Base-by-base conservation (phyloP, 2,797 vertebrate genomes). In the Tragopan temminckii region DNA sequence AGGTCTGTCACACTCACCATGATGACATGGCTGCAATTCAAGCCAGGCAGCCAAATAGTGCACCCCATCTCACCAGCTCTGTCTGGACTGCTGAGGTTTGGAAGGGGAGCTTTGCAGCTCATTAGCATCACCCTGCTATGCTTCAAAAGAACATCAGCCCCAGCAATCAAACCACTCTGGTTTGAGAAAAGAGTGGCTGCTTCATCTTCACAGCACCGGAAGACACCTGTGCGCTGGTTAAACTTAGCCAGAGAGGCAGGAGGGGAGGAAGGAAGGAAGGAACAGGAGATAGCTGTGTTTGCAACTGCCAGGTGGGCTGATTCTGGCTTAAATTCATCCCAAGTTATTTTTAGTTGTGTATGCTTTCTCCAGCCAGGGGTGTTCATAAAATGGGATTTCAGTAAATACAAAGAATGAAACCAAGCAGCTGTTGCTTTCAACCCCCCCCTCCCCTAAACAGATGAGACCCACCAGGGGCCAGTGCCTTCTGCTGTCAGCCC, bases 211-310 rank as follows among this genome's bases (percentile, higher is more conserved):
- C 50, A 89, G n/a, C 72, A 67, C 89, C 80, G 69, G 59, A 93
- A 88, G 69, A 95, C 93, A 92, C 91, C 89, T 92, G 91, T 72
- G 64, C 35, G 83, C 45, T 62, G 66, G 58, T 62, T 91, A 82
- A 90, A 80, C 14, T 43, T 58, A 68, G 66, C 31, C 0, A 8
- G 27, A 79, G 36, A 53, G 63, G 20, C 70, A 76, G 43, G 76
- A 23, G 8, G 55, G 10, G 29, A 66, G 76, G 76, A 43, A 78
- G 82, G 63, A 33, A 80, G 67, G 61, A 93, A 89, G 14, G 79
- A 88, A 50, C 17, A 46, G 62, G 79, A 93, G 78, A 93, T 57
- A 80, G 80, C 21, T 53, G 27, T 4, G 3, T 93, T 80, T 68
- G 38, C 62, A 88, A 80, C 50, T 1, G 0, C 69, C 94, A 91